Conservation (phyloP, 2,113 vertebrate species). For the Lathamus discolor region DNA sequence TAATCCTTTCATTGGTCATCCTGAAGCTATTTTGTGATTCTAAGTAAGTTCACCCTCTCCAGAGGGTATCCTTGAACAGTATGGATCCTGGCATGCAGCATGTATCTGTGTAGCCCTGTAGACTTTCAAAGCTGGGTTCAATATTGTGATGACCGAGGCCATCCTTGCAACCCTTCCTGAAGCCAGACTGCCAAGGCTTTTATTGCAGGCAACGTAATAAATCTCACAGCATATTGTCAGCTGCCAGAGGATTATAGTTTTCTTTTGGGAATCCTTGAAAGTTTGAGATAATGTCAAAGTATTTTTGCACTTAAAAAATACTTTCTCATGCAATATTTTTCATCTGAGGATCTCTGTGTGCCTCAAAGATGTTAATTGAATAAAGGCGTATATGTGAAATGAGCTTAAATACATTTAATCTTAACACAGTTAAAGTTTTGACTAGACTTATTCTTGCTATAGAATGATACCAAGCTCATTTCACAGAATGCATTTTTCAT, state of each 20-base stretch:
- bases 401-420: neutral
- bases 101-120: accelerated
- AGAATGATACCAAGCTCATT: neutral
- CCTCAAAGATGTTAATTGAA: neutral
- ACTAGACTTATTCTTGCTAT: neutral
- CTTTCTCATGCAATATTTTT: neutral
- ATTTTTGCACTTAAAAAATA: neutral
- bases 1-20: neutral
- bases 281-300: neutral
- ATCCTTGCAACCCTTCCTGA: neutral
- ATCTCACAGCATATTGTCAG: neutral
- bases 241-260: neutral
- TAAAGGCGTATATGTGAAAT: neutral
- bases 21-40: neutral
- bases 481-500: neutral
- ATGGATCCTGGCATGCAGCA: neutral
- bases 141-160: neutral
- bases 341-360: neutral
- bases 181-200: neutral
- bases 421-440: neutral
- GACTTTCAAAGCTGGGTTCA: neutral
- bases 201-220: neutral
- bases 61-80: neutral
- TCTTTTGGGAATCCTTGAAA: neutral
- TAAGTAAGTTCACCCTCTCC: neutral